These are phyloP conservation scores for Propithecus perrieri DNA, from an alignment of 2,797 vertebrate species.

Conservation along the genomic window DNA sequence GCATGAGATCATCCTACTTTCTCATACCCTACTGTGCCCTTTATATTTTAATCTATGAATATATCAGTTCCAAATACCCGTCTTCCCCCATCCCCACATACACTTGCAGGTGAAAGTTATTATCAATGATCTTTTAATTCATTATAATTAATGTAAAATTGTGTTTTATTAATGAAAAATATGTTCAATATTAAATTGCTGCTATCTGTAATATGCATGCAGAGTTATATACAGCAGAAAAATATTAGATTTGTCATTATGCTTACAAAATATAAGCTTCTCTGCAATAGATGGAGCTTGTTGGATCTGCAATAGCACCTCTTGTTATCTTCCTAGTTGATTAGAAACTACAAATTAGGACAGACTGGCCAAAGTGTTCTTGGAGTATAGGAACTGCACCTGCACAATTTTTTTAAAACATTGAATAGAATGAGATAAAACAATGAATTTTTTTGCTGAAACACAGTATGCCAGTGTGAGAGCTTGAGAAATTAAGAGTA, in stretches of 20 bases:
- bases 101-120: neutral
- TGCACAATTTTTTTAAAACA: neutral
- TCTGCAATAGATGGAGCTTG: neutral
- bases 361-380: neutral
- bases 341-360: neutral
- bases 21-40: neutral
- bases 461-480: neutral
- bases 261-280: neutral
- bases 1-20: neutral
- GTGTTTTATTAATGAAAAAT: conserved; percentile 13
- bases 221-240: conserved; percentile 12
- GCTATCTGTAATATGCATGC: neutral
- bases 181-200: neutral
- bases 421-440: neutral
- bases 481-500: neutral
- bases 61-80: neutral
- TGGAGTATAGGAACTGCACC: neutral
- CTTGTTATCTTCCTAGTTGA: neutral
- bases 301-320: neutral
- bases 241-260: neutral
- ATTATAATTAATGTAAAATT: conserved; percentile 18
- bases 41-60: neutral
- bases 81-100: neutral
- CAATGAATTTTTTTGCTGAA: neutral
- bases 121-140: conserved; percentile 15